A percentile compares a stretch with the other conserved stretches of the same genome.
Conservation (phyloP, 1,140 invertebrate species). For the Medauroidea extradentata region DNA sequence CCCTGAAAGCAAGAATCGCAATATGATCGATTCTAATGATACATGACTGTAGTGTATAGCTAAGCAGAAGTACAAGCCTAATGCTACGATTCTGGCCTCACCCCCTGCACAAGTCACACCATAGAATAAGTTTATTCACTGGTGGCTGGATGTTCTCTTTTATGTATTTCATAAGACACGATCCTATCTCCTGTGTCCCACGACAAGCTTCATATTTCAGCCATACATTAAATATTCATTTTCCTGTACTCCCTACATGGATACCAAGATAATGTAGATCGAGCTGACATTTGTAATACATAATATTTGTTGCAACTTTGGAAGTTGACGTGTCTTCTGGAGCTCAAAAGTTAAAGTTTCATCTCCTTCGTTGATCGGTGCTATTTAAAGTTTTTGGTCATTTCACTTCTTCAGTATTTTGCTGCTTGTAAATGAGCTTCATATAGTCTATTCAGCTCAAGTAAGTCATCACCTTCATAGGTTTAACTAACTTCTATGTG, state of each 20-base stretch:
- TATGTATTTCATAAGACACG: conserved; percentile 33
- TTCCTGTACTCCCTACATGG: conserved; percentile 21
- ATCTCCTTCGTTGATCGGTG: conserved; percentile 24
- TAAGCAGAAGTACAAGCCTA: no score
- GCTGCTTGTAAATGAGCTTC: no score
- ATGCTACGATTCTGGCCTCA: no score
- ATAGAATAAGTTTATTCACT: conserved; percentile 34
- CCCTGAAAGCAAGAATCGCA: no score
- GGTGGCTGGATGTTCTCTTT: conserved; percentile 18
- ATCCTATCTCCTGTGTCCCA: conserved; percentile 36
- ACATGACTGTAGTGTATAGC: no score
- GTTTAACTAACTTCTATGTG: no score
- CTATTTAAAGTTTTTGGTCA: no score
- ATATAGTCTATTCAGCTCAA: no score
- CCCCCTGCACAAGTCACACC: conserved; percentile 38
- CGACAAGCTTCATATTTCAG: conserved; percentile 31
- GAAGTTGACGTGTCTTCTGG: no score
- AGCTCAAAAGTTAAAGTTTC: conserved; percentile 32
- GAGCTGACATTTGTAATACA: conserved; percentile 36
- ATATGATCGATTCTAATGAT: no score
- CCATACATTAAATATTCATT: conserved; percentile 32
- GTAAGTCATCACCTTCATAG: no score
- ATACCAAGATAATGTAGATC: conserved; percentile 29
- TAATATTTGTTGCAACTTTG: conserved; percentile 12
- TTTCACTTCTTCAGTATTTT: no score